Base-by-base conservation (phyloP, 1,140 invertebrate genomes). In the Drosophila elegans region DNA sequence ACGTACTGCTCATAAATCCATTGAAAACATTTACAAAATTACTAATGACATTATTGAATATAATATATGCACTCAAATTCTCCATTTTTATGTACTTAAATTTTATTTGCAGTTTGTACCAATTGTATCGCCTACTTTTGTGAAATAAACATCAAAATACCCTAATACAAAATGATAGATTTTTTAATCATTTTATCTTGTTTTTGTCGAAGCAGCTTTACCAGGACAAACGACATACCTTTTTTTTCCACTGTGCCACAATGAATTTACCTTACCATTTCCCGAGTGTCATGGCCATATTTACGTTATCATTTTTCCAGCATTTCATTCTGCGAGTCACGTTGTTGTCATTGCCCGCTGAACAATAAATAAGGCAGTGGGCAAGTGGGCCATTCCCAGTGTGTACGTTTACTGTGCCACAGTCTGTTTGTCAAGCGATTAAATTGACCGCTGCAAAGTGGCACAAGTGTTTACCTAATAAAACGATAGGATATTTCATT, bases 281-380 rank as follows among this genome's bases (percentile, higher is more conserved):
- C 39, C 45, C 29, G 38, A 44, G 52, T 78, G 48, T 74, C 79
- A 78, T 49, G 78, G 67, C 59, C 68, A 82, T 78, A 82, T 82
- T 78, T 74, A 66, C 80, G 74, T 83, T 83, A 83, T 83, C 80
- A 83, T 78, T 75, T 83, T 83, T 83, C 80, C 80, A 83, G 80
- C 80, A 82, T 82, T 72, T 75, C 75, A 66, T 79, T 79, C 67
- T 78, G 80, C 80, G 54, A 75, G 80, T 83, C 80, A 83, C 80
- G 80, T 79, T 83, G 55, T 46, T 51, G 53, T 54, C 57, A 71
- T 66, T 64, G 60, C 56, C 62, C 72, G 60, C 39, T 73, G 79
- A 55, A 82, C 79, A 78, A 82, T 78, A 78, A 81, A 81, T 73
- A 81, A 74, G 71, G 55, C 39, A 41, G 16, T 11, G n/a, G n/a